phyloP scores from a whole-genome alignment of 2,797 vertebrate genomes.

The Vultur gryphus region DNA sequence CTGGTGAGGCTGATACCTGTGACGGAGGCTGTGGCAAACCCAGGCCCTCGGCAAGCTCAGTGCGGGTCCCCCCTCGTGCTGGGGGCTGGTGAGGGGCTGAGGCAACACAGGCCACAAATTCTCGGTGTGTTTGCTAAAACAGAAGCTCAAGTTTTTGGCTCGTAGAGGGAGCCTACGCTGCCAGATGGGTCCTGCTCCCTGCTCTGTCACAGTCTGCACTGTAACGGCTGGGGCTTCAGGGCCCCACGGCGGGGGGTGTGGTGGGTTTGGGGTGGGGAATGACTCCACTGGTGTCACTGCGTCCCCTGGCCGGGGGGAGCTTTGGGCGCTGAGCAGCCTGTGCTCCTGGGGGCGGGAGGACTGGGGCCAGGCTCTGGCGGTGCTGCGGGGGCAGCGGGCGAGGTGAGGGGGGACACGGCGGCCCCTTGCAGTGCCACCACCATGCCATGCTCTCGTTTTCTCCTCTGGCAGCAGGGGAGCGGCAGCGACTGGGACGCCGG shows the following conservation, averaged over 20 bases:
- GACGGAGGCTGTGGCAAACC: neutral
- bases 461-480: neutral
- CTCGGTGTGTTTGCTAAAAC: neutral
- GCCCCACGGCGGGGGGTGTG: accelerated
- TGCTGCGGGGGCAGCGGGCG: accelerated
- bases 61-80: accelerated
- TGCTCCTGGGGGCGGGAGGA: accelerated
- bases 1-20: neutral
- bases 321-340: neutral
- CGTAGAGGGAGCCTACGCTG: accelerated
- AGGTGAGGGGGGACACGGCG: accelerated
- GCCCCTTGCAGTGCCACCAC: neutral
- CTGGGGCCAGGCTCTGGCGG: neutral
- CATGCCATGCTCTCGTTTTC: accelerated
- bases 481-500: neutral
- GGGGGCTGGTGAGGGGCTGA: neutral
- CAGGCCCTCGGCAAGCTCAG: neutral
- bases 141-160: neutral
- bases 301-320: too few species aligned
- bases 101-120: neutral
- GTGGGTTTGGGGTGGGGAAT: neutral
- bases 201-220: accelerated
- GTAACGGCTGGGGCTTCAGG: accelerated
- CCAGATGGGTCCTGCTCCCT: neutral
- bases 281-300: accelerated